Base-by-base conservation (phyloP, 53 echinoderm and acorn worm species). In the Holothuria leucospilota region DNA sequence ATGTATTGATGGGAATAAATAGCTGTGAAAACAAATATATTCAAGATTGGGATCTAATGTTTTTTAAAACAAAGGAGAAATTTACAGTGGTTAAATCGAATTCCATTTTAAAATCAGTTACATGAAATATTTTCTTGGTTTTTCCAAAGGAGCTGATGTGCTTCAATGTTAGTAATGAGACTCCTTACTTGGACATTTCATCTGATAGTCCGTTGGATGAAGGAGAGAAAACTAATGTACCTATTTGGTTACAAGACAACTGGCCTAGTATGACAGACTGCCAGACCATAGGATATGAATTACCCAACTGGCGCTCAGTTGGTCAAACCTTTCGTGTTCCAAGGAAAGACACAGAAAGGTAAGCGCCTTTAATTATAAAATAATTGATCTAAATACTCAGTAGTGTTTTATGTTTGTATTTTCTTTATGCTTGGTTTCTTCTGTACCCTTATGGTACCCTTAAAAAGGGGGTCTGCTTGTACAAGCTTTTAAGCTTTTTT, bases 111-210 rank as follows among this genome's bases (percentile, higher is more conserved):
- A 66, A 25, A 66, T 25, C 24, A 21, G 27, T 66, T 7, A 6
- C 6, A 68, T 29, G 68, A 68, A 68, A 68, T 68, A 4, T 13
- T 24, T 2, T 49, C 42, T 56, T 18, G 15, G 5, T 56, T 16
- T 39, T 86, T 20, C 13, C 18, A 24, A 60, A 95, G 95, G 95
- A 95, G 13, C 80, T 89, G 60, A 95, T 88, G 62, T 95, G 95
- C 42, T 89, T 95, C 77, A 95, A 95, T 52, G 51, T 95, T 28
- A 95, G 95, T 60, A 79, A 25, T 27, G 70, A 71, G 29, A 64
- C 64, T 71, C 70, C 59, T 13, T 62, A 51, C 80, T 25, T 80
- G 25, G 62, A 68, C 13, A n/a, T 12, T 20, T 30, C 27, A 21
- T 30, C 52, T 21, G 71, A 30, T 20, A 23, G 20, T 8, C n/a